Base-by-base conservation (phyloP, 2,888 invertebrate species). In the Galerucella calmariensis region DNA sequence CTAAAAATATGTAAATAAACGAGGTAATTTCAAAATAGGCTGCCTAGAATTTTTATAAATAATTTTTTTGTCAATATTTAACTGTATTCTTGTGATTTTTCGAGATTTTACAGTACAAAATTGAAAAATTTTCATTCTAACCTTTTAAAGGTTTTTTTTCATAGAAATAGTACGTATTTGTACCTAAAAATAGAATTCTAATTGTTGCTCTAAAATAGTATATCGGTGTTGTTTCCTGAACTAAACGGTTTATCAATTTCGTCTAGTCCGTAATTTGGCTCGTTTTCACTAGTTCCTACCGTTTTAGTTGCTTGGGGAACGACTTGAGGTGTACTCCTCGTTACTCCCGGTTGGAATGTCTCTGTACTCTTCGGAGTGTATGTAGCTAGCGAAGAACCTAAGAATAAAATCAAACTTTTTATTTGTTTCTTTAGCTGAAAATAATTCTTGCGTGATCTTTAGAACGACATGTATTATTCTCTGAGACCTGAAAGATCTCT, bases 321-420 rank as follows among this genome's bases (percentile, higher is more conserved):
- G 67, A 20, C 76, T 56, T 77, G 72, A 53, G 80, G 79, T 27
- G 77, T 89, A 81, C 90, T 90, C 83, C 94, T 90, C 78, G 94
- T 93, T 74, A 95, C 91, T 69, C 96, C 96, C 77, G 95, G 90
- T 88, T 94, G 93, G 89, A 95, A 96, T 76, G 91, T 89, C 80
- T 91, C 90, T 83, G 88, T 91, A 81, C 94, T 94, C 89, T 94
- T 91, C 75, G 96, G 96, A 83, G 95, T 95, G 90, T 96, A 96
- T 85, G 92, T 94, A 79, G 94, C 92, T 86, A 96, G 90, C 83
- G 92, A 83, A 61, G 88, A 87, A 80, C 88, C 89, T 88, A 79
- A 69, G 83, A 82, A 91, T 95, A 95, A 12, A 71, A n/a, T 14
- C 9, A 56, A 62, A 10, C 1, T 12, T 12, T n/a, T 16, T 2